Evolutionary conservation across 2,888 invertebrate genomes (phyloP).

Genomic region (Geophilus truncorum): DNA sequence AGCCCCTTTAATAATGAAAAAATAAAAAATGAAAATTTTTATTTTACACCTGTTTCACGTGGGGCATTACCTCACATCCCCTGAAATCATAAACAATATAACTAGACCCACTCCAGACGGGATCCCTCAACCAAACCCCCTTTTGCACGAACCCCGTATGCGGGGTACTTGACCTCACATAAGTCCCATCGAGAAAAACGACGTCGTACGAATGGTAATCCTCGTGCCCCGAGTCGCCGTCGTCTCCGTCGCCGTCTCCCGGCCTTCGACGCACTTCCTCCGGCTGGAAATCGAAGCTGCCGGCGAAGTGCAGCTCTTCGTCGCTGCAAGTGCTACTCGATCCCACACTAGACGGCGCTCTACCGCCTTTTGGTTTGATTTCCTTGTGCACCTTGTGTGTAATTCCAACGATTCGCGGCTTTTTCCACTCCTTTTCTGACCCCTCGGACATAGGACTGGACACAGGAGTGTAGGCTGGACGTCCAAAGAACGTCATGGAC

Average conservation of each 20-base stretch:
- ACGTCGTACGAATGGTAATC: constrained; percentile 30
- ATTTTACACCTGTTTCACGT: neutral
- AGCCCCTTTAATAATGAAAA: neutral
- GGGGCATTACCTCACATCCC: constrained; percentile 38
- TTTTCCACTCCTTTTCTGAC: neutral
- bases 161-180: neutral
- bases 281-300: neutral
- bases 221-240: neutral
- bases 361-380: neutral
- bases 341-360: neutral
- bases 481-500: constrained; percentile 82
- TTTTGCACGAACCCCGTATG: neutral
- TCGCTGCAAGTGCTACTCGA: constrained; percentile 25
- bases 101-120: constrained; percentile 36
- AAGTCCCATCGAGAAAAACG: constrained; percentile 1
- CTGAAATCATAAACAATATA: constrained; percentile 40
- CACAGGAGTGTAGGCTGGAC: constrained; percentile 48
- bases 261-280: neutral
- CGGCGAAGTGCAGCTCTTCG: neutral
- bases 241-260: neutral
- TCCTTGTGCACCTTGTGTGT: constrained; percentile 14
- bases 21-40: neutral
- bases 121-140: constrained; percentile 37
- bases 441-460: neutral
- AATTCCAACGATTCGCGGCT: constrained; percentile 34